Evolutionary conservation across 1,140 invertebrate species (phyloP), one percentile per base, ranked within the genome.

Genomic region (Zophobas atratus): DNA sequence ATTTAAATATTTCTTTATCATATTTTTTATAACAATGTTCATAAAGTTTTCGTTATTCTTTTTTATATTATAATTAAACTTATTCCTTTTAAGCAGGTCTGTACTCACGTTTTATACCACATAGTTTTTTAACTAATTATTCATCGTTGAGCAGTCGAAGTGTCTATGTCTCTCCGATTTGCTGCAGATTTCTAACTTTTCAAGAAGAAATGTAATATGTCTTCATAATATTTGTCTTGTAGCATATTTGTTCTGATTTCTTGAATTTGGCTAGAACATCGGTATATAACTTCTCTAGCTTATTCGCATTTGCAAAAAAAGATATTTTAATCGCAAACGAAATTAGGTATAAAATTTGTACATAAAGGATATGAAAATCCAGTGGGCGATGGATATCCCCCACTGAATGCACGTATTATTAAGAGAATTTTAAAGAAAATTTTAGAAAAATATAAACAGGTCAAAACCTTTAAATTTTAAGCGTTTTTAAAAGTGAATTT

Each of bases 201-300:
- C 57, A 63, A 63, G 57, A 63, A 63, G 57, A 0, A 38, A 39
- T 63, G 57, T 63, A 63, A 63, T 63, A 63, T 63, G 33, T 63
- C 57, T 63, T 63, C 57, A 56, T 56, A 0, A 56, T 56, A 56
- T 35, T 35, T 56, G 32, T 56, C 55, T 56, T 56, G 55, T 56
- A 56, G 55, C 55, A 56, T 4, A 56, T 56, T 56, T 56, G 55
- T 56, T 0, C 0, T 56, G 55, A 56, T 56, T 56, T 35, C 55
- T 56, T 35, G 35, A 56, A 56, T 56, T n/a, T 56, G 55, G 32
- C 55, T 56, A 56, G n/a, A 56, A 56, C 55, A 63, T 63, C 57
- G 1, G 57, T 63, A 33, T 63, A 63, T 63, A 34, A 63, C 1
- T 63, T 43, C 6, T 63, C 57, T 63, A 63, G 57, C 35, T 63